Conservation (phyloP, 2,888 invertebrate genomes). For the Caenorhabditis japonica region DNA sequence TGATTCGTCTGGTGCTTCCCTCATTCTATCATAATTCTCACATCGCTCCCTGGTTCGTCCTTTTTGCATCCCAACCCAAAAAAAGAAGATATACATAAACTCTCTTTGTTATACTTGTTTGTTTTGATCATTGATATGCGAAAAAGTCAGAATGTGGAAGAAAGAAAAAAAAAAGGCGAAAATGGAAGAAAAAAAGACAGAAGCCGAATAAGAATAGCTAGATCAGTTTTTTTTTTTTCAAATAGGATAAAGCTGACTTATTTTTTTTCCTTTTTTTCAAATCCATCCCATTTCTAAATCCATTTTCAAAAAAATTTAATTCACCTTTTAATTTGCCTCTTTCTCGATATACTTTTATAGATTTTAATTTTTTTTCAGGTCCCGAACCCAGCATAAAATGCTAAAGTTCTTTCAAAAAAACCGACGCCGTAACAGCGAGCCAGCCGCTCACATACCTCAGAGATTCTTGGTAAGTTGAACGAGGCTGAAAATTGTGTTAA, state of each 20-base stretch:
- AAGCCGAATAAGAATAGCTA: slow-evolving; percentile 35
- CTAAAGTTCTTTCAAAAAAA: slow-evolving; percentile 43
- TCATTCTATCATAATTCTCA: slow-evolving; percentile 33
- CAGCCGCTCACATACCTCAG: slow-evolving; percentile 31
- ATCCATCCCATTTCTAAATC: too few species aligned
- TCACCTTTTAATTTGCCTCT: too few species aligned
- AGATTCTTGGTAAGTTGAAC: slow-evolving; percentile 31
- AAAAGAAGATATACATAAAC: slow-evolving; percentile 27
- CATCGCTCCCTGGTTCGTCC: neutral
- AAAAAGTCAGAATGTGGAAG: too few species aligned
- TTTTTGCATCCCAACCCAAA: neutral
- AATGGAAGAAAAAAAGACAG: slow-evolving; percentile 10
- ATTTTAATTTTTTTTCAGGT: too few species aligned
- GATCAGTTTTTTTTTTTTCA: slow-evolving; percentile 30
- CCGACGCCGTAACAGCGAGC: slow-evolving; percentile 40
- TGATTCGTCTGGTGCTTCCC: too few species aligned
- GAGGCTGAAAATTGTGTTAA: too few species aligned
- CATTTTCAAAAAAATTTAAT: too few species aligned
- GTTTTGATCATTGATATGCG: slow-evolving; percentile 36
- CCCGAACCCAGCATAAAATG: too few species aligned
- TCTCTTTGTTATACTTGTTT: slow-evolving; percentile 20
- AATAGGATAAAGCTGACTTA: slow-evolving; percentile 16
- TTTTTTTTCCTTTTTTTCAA: neutral
- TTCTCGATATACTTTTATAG: too few species aligned
- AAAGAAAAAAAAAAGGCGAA: slow-evolving; percentile 2